Conservation (phyloP, 2,797 vertebrate species). For the Australoheros facetus region DNA sequence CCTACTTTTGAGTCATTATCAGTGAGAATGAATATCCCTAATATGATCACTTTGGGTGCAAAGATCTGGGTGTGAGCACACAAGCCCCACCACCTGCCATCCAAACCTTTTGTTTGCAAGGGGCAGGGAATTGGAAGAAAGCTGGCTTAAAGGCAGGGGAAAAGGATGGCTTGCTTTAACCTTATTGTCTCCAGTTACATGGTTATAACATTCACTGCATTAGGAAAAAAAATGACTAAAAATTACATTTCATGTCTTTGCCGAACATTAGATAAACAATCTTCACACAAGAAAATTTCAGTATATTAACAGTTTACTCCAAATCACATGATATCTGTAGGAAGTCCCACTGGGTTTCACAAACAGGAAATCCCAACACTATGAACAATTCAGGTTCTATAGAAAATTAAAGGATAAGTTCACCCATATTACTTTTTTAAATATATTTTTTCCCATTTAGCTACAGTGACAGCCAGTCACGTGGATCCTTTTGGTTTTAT, state of each 20-base stretch:
- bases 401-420: not conserved
- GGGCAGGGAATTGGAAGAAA: too few species aligned
- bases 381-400: conserved; percentile 5
- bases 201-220: not conserved
- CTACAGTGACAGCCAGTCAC: not conserved
- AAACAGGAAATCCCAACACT: conserved; percentile 31
- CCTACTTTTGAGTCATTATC: not conserved
- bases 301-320: conserved; percentile 3
- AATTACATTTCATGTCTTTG: not conserved
- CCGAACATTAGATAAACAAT: not conserved
- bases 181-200: not conserved
- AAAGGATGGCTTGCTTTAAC: not conserved
- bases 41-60: not conserved
- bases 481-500: not conserved
- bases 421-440: not conserved
- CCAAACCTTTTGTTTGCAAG: not conserved
- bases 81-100: not conserved
- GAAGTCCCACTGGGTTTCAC: not conserved
- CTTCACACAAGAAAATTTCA: not conserved
- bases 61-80: not conserved
- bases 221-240: not conserved
- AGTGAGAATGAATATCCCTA: fast-evolving
- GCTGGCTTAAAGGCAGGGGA: too few species aligned
- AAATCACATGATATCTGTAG: conserved; percentile 23
- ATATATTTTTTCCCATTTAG: not conserved